Conservation (phyloP, 2,113 vertebrate species). For the Peromyscus polionotus region DNA sequence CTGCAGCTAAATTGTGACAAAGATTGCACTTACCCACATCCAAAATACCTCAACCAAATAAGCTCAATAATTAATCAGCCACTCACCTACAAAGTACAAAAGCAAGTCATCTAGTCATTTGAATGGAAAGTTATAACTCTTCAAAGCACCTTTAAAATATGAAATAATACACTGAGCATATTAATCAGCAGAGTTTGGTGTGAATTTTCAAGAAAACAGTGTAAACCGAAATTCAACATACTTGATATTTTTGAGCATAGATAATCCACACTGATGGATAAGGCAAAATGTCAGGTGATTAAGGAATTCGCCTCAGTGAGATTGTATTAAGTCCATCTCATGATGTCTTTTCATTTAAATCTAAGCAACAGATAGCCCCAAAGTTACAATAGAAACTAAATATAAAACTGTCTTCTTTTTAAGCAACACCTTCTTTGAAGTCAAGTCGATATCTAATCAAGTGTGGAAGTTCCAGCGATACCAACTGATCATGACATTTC, state of each 20-base stretch:
- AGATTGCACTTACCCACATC: background rate
- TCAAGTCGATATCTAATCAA: conserved; percentile 99
- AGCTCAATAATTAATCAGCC: background rate
- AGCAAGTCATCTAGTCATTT: background rate
- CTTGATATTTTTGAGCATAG: background rate
- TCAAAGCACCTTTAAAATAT: background rate
- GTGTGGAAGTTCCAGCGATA: conserved; percentile 99
- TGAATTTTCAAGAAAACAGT: background rate
- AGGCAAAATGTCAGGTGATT: background rate
- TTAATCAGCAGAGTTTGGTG: background rate
- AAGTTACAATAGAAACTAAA: background rate
- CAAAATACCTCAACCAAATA: background rate
- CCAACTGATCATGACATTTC: conserved; percentile 99
- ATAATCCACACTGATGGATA: background rate
- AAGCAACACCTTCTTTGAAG: conserved; percentile 99
- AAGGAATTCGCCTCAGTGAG: too few species aligned
- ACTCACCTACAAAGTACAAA: background rate
- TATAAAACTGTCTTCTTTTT: conserved; percentile 41
- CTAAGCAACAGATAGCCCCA: background rate
- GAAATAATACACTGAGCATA: background rate
- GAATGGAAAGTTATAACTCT: background rate
- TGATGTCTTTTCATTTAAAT: background rate
- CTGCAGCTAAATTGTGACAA: background rate
- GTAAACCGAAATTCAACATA: background rate
- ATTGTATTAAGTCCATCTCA: background rate